Percentiles rank a stretch among this genome's conserved stretches.
phyloP scores from a whole-genome alignment of 2,113 vertebrate genomes.

The Psammodynastes pulverulentus region DNA sequence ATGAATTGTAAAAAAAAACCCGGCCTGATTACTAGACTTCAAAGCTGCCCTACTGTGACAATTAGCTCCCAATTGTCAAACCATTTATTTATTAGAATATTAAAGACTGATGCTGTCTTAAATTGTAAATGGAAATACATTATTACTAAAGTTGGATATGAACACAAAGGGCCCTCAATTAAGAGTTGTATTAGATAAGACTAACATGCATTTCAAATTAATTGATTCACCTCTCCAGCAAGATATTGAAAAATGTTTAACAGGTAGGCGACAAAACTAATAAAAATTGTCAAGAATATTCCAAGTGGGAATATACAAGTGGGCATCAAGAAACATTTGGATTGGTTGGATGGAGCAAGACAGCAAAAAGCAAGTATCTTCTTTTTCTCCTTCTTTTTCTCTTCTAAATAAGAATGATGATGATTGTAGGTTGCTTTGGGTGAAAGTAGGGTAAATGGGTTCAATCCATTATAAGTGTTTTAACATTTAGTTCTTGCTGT shows the following conservation, averaged over 20 bases:
- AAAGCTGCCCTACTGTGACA: constrained; percentile 70
- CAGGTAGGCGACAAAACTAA: constrained; percentile 36
- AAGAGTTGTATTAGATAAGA: constrained; percentile 62
- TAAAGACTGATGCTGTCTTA: constrained; percentile 58
- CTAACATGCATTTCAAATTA: constrained; percentile 55
- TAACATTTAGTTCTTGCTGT: neutral
- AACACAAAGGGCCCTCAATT: constrained; percentile 45
- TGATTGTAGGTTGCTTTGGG: neutral
- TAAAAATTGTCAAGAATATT: constrained; percentile 42
- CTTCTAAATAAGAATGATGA: neutral
- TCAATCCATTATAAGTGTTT: neutral
- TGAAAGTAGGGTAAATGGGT: neutral
- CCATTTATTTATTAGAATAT: constrained; percentile 69
- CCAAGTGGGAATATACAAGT: constrained; percentile 30
- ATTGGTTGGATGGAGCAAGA: neutral
- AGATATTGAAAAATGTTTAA: constrained; percentile 52
- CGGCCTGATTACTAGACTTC: constrained; percentile 64
- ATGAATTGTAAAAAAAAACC: constrained; percentile 66
- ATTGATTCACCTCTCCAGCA: constrained; percentile 54
- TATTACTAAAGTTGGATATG: constrained; percentile 52
- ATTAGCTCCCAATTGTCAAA: constrained; percentile 73
- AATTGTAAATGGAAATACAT: constrained; percentile 62
- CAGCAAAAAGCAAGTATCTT: neutral
- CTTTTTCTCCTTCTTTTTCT: neutral
- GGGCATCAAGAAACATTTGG: neutral